A percentile compares a stretch with the other conserved stretches of the same genome.
These are phyloP conservation scores for Mesorhabditis spiculigera DNA, from an alignment of 2,888 invertebrate species.

Conservation along the genomic window DNA sequence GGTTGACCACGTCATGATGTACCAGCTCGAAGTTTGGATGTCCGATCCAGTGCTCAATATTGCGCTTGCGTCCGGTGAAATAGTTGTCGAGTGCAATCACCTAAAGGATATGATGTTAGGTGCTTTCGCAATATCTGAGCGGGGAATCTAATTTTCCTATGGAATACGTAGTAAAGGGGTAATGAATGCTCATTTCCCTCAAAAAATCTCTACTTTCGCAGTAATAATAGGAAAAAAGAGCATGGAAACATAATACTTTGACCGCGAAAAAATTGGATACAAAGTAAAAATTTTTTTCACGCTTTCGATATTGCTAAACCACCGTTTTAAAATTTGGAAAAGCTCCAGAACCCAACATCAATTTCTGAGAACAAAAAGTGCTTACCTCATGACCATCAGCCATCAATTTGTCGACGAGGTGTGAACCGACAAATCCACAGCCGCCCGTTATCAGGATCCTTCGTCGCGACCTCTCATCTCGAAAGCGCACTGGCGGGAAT, in stretches of 20 bases:
- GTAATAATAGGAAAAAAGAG: neutral
- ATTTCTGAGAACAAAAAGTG: neutral
- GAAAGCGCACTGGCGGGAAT: conserved; percentile 78
- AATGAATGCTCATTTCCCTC: neutral
- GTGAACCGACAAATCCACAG: conserved; percentile 72
- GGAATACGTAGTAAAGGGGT: too few relatives aligned
- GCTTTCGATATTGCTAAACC: neutral
- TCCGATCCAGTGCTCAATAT: conserved; percentile 97
- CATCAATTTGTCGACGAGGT: conserved; percentile 92
- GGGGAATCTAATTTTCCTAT: too few relatives aligned
- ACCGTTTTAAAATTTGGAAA: neutral
- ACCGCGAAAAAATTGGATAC: neutral
- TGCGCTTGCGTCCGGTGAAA: conserved; percentile 91
- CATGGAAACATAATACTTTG: neutral
- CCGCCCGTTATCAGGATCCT: conserved; percentile 75
- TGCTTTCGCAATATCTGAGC: too few relatives aligned
- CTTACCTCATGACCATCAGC: conserved; percentile 65
- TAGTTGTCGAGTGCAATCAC: conserved; percentile 91
- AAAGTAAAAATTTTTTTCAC: neutral
- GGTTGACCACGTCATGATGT: conserved; percentile 97
- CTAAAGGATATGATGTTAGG: neutral
- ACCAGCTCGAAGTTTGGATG: conserved; percentile 98
- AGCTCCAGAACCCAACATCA: neutral
- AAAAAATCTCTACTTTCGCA: neutral
- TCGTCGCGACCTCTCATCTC: conserved; percentile 85